Evolutionary conservation across 2,797 vertebrate species (phyloP).

Genomic region (Channallabes apus): DNA sequence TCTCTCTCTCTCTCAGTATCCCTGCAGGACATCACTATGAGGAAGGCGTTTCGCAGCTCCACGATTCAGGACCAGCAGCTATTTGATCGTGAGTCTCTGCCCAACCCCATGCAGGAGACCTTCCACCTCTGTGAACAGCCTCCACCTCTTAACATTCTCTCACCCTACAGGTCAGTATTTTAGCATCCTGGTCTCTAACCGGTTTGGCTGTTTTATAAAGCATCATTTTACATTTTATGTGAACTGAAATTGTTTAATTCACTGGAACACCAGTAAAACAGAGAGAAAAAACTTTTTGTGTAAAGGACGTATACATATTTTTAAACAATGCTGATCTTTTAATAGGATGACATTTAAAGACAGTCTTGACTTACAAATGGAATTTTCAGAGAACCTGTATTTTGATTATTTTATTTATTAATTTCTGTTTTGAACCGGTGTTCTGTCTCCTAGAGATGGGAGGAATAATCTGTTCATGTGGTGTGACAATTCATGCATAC

Average conservation of each 20-base stretch:
- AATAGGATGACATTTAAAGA: not conserved
- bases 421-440: not conserved
- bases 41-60: constrained; percentile 96
- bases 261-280: not conserved
- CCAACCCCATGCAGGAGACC: constrained; percentile 92
- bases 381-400: not conserved
- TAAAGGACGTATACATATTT: not conserved
- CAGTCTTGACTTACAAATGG: not conserved
- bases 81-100: constrained; percentile 91
- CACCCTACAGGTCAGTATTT: constrained; percentile 88
- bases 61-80: constrained; percentile 96
- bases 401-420: not conserved
- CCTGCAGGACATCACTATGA: constrained; percentile 98
- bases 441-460: too few relatives aligned
- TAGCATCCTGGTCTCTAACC: not conserved
- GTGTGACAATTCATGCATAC: too few relatives aligned
- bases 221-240: not conserved
- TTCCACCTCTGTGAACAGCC: constrained; percentile 92
- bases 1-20: constrained; percentile 78
- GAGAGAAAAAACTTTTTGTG: not conserved
- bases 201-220: not conserved
- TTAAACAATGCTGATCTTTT: not conserved
- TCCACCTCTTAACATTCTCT: constrained; percentile 95
- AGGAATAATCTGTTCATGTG: too few relatives aligned
- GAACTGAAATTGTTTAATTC: not conserved